Base-by-base conservation (phyloP, 2,797 vertebrate species). In the Myotis daubentonii region DNA sequence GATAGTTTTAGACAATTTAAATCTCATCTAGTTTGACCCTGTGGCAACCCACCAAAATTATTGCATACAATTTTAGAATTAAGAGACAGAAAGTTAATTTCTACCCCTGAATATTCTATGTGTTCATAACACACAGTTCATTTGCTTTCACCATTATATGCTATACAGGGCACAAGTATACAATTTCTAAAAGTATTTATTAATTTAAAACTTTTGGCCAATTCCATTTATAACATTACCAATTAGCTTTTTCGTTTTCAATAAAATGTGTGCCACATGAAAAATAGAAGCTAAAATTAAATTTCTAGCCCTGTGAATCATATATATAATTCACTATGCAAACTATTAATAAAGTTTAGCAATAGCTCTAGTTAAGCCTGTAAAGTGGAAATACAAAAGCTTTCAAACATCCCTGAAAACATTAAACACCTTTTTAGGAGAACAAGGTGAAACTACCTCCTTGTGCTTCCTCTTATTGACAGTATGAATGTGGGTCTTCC, bases 101-200 rank as follows among this genome's bases (percentile, higher is more conserved):
- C 98, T 98, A 98, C 98, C 98, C 98, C 98, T 98, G 98, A 97
- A 97, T 97, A 79, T 97, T 95, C 88, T 97, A 47, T 95, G 93
- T 97, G 95, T 97, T 98, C 95, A 96, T 96, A 97, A 96, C 79
- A 96, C 96, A 95, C 91, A 97, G 75, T 87, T 98, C 97, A 97
- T 98, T 95, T 93, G 94, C 96, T 97, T 10, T 98, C 82, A 94
- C 97, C 96, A 88, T 94, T 97, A 95, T 97, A 97, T 98, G 92
- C 96, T 98, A 94, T 97, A 97, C 97, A 98, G 98, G 98, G 97
- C 98, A 98, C 95, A 97, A 96, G 97, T 96, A 88, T 60, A 92
- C 79, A 94, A 97, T 65, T 88, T 82, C 41, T 53, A 11, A 80
- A 92, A 95, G 49, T 70, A 53, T 80, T 88, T 95, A 65, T 87